These are phyloP conservation scores for Pseudomyrmex concolor DNA, from an alignment of 1,140 invertebrate species.

Conservation along the genomic window DNA sequence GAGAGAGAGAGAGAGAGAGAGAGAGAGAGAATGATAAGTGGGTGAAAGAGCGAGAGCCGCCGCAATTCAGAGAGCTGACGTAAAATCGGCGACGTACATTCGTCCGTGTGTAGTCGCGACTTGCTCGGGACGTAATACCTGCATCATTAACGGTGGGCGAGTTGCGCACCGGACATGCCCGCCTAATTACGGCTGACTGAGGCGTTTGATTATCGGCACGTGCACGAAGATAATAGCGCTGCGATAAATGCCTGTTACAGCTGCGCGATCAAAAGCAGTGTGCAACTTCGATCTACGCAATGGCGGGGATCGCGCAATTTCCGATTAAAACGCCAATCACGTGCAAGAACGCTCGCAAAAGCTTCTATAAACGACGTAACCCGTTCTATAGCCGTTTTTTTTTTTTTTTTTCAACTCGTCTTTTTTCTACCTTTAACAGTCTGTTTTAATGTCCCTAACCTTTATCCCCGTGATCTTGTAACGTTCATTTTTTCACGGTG, in stretches of 20 bases:
- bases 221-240: conserved; percentile 34
- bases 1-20: background rate
- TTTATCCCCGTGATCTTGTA: background rate
- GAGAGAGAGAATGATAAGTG: too few relatives aligned
- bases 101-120: conserved; percentile 26
- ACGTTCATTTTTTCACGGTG: background rate
- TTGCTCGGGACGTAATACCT: conserved; percentile 45
- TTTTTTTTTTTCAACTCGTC: background rate
- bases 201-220: conserved; percentile 61
- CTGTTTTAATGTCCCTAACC: background rate
- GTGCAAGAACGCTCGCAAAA: background rate
- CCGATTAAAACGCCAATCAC: conserved; percentile 13
- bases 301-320: background rate
- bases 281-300: background rate
- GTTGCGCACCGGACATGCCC: conserved; percentile 48
- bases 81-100: conserved; percentile 17
- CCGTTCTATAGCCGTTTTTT: background rate
- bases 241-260: background rate
- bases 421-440: background rate
- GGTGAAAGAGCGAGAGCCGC: too few relatives aligned
- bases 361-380: background rate
- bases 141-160: conserved; percentile 52
- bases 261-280: conserved; percentile 30
- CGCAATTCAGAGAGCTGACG: background rate
- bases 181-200: conserved; percentile 67